These are phyloP conservation scores for Acinonyx jubatus DNA, from an alignment of 2,113 vertebrate genomes.

Conservation along the genomic window DNA sequence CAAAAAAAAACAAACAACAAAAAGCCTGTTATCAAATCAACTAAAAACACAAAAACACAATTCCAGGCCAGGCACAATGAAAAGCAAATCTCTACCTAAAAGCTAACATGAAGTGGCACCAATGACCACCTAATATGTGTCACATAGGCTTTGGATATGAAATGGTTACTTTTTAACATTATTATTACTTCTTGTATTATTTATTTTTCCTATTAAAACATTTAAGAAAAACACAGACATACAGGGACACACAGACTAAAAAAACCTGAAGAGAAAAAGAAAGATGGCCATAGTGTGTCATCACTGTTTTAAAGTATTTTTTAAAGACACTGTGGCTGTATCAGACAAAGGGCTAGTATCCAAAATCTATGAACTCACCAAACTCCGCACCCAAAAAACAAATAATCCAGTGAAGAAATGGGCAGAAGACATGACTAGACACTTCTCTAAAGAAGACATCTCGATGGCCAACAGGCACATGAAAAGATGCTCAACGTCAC, in stretches of 20 bases:
- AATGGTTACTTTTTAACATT: background rate
- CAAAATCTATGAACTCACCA: too few species aligned
- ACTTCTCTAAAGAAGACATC: too few species aligned
- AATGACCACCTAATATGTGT: background rate
- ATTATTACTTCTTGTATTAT: background rate
- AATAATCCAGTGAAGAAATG: too few species aligned
- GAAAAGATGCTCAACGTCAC: too few species aligned
- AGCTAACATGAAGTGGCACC: background rate
- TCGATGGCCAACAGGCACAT: too few species aligned
- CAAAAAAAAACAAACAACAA: background rate
- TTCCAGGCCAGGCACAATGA: background rate
- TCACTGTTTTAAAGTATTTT: background rate
- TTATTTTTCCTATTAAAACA: background rate
- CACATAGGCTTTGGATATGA: background rate
- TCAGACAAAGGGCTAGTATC: too few species aligned
- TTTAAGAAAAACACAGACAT: background rate
- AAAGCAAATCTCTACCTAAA: background rate
- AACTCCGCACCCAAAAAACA: too few species aligned
- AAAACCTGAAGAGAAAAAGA: background rate
- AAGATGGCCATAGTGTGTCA: background rate
- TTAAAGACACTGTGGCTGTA: background rate
- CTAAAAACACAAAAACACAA: background rate
- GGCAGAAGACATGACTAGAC: too few species aligned
- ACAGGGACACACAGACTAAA: background rate
- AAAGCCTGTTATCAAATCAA: background rate